Base-by-base conservation (phyloP, 2,888 invertebrate species). In the Thymelicus acteon region DNA sequence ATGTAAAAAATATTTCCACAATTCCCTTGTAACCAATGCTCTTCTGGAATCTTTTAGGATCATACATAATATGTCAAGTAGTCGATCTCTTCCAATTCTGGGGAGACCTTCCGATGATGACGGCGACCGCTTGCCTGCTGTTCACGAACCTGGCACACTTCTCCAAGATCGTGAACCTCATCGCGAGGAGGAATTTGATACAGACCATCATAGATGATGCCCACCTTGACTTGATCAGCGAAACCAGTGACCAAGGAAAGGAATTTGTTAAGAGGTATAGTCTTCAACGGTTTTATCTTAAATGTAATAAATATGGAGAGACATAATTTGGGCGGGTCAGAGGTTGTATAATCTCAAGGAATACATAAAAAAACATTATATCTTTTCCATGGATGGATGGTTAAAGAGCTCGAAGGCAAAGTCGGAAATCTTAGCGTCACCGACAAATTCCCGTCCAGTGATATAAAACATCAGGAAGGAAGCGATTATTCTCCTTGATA, bases 101-200 rank as follows among this genome's bases (percentile, higher is more conserved):
- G 94, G 94, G 93, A 0, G 80, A 94, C 76, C 78, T 94, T 7
- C 86, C 89, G 0, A 78, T 91, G 65, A 94, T 94, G 94, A 93
- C 93, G 0, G 88, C 86, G 1, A 87, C 88, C 0, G 89, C 91
- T 0, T 93, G 91, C 77, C 75, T 94, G 1, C 82, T 94, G 24
- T 91, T 93, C 80, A 94, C 94, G 0, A 94, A 93, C 77, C 72
- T 93, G 75, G 89, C 92, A 0, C 93, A 94, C 24, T 82, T 85
- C 0, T 80, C 84, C 8, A 94, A 94, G 84, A 85, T 93, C 70
- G 72, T 86, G 52, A 92, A 89, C 74, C 77, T 93, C 10, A 71
- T 89, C 49, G 62, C 73, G 1, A 80, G 86, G 68, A 83, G 80
- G 71, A 24, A n/a, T 2, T 48, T 48, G 72, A 85, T 92, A 13